Percentiles rank a stretch among this genome's conserved stretches.
Evolutionary conservation across 1,140 invertebrate species (phyloP).

Genomic region (Heliconius eleuchia): DNA sequence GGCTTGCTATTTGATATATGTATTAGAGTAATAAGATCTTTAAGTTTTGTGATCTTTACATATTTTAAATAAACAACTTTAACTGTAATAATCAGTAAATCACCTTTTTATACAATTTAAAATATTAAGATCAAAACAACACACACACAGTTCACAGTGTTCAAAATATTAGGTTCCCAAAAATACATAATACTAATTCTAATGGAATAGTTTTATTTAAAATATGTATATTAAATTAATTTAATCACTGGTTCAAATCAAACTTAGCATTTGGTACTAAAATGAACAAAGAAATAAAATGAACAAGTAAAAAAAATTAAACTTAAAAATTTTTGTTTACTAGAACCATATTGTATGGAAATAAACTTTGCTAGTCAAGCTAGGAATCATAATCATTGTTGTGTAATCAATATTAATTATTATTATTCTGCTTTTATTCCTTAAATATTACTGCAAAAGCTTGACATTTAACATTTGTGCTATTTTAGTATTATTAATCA

Average conservation of each 20-base stretch:
- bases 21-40: not conserved
- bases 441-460: not conserved
- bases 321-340: not conserved
- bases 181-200: no score
- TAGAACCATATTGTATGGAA: not conserved
- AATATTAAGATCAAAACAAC: no score
- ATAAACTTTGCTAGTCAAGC: slow-evolving; percentile 8
- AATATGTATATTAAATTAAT: not conserved
- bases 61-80: no score
- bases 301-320: not conserved
- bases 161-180: no score
- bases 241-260: not conserved
- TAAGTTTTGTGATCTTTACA: no score
- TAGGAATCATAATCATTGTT: not conserved
- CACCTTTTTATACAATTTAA: no score
- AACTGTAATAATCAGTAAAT: no score
- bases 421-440: not conserved
- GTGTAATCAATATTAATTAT: not conserved
- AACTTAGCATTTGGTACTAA: slow-evolving; percentile 7
- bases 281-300: not conserved
- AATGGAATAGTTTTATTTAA: no score
- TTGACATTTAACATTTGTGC: not conserved
- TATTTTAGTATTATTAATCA: not conserved
- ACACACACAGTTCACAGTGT: no score
- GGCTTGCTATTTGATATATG: not conserved